Conservation (phyloP, 2,888 invertebrate genomes). For the Scaptomyza parva region DNA sequence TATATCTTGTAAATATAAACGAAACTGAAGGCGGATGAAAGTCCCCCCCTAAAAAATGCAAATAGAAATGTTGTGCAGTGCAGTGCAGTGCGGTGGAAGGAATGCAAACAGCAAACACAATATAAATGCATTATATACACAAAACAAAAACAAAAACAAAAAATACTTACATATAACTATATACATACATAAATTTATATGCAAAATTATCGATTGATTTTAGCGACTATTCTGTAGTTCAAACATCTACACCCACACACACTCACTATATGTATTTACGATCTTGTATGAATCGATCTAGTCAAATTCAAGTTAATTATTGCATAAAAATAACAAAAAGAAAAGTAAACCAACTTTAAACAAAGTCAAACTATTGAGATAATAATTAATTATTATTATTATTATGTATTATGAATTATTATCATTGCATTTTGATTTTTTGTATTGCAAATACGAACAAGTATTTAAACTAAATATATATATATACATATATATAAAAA, state of each 20-base stretch:
- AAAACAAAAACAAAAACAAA: too few species aligned
- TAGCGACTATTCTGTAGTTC: conserved; percentile 65
- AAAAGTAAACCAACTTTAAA: conserved; percentile 46
- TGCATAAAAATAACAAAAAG: conserved; percentile 59
- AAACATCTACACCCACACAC: conserved; percentile 24
- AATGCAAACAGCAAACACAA: conserved; percentile 32
- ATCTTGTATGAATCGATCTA: conserved; percentile 81
- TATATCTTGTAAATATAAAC: conserved; percentile 53
- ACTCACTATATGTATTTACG: conserved; percentile 70
- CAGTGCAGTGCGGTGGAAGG: background rate
- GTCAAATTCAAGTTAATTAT: conserved; percentile 84
- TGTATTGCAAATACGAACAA: conserved; percentile 80
- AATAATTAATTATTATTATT: conserved; percentile 67
- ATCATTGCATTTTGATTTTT: conserved; percentile 67
- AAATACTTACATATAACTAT: conserved; percentile 35
- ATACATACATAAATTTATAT: conserved; percentile 62
- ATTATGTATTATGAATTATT: conserved; percentile 66
- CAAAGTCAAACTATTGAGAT: conserved; percentile 75
- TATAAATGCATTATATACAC: conserved; percentile 44
- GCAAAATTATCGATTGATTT: conserved; percentile 73
- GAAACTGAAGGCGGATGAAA: conserved; percentile 83
- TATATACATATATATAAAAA: conserved; percentile 44
- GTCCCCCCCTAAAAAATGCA: conserved; percentile 73
- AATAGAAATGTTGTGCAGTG: conserved; percentile 3
- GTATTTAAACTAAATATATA: conserved; percentile 69